Evolutionary conservation across 2,888 invertebrate species (phyloP).

Genomic region (Psococerastis gibbosa): DNA sequence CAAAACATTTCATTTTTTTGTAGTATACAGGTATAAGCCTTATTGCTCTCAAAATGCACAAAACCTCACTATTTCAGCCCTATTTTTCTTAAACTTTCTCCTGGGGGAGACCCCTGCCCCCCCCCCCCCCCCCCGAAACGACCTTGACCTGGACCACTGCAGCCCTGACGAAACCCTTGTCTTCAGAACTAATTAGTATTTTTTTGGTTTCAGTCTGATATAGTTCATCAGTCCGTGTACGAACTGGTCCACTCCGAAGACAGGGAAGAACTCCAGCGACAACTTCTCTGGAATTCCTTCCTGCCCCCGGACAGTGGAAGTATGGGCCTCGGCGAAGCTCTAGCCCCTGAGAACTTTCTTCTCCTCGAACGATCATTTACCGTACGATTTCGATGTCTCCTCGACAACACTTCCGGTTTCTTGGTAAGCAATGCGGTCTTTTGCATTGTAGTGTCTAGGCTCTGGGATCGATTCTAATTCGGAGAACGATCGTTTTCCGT

Average conservation of each 20-base stretch:
- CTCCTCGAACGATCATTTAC: slow-evolving; percentile 92
- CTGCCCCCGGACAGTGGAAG: slow-evolving; percentile 59
- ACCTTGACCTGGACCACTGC: no score
- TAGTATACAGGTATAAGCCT: no score
- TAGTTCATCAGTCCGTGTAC: slow-evolving; percentile 97
- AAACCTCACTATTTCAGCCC: no score
- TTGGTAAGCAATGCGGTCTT: slow-evolving; percentile 65
- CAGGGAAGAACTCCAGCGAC: slow-evolving; percentile 88
- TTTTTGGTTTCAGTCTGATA: slow-evolving; percentile 65
- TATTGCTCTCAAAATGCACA: no score
- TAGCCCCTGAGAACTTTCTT: slow-evolving; percentile 74
- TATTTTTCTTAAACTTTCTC: no score
- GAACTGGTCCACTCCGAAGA: slow-evolving; percentile 98
- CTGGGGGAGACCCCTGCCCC: no score
- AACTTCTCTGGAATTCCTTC: slow-evolving; percentile 88
- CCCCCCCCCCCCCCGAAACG: no score
- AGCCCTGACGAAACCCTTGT: not conserved
- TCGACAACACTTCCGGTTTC: slow-evolving; percentile 99
- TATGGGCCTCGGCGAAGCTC: slow-evolving; percentile 68
- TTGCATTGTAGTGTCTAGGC: no score
- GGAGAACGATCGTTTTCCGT: no score
- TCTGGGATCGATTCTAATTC: no score
- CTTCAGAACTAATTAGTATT: slow-evolving; percentile 12
- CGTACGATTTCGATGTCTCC: slow-evolving; percentile 92
- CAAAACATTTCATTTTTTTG: no score